A percentile compares a stretch with the other conserved stretches of the same genome.
phyloP scores from a whole-genome alignment of 2,113 vertebrate genomes.

The Ctenodactylus gundi region DNA sequence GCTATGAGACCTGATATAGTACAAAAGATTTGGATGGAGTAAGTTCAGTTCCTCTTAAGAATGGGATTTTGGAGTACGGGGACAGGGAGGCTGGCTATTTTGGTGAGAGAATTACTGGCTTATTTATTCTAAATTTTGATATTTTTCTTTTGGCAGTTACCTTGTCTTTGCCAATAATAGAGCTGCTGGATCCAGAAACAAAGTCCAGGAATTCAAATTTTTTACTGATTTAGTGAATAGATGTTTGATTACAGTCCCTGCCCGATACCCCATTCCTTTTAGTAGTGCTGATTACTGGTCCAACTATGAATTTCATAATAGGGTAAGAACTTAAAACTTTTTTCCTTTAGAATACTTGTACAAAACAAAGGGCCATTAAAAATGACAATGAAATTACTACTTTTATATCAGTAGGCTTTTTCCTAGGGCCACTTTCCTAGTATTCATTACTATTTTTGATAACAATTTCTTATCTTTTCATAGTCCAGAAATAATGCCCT shows the following conservation, averaged over 20 bases:
- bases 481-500: background rate
- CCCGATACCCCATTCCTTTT: constrained; percentile 92
- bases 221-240: constrained; percentile 95
- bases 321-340: constrained; percentile 85
- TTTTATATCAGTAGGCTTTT: constrained; percentile 41
- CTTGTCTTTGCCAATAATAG: constrained; percentile 92
- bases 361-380: background rate
- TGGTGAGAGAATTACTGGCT: constrained; percentile 21
- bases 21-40: constrained; percentile 96
- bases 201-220: constrained; percentile 86
- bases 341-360: constrained; percentile 40
- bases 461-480: constrained; percentile 36
- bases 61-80: constrained; percentile 52
- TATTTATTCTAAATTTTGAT: constrained; percentile 60
- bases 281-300: constrained; percentile 96
- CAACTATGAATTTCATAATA: constrained; percentile 97
- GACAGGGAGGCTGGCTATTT: constrained; percentile 17
- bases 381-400: background rate
- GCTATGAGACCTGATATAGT: constrained; percentile 89
- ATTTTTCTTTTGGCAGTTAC: constrained; percentile 88
- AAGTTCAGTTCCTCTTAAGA: constrained; percentile 82
- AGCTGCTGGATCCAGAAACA: constrained; percentile 83
- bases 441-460: constrained; percentile 10
- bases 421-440: constrained; percentile 8
- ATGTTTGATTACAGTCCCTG: constrained; percentile 94